These are phyloP conservation scores for Siphlonurus alternatus DNA, from an alignment of 2,888 invertebrate species.

Conservation along the genomic window DNA sequence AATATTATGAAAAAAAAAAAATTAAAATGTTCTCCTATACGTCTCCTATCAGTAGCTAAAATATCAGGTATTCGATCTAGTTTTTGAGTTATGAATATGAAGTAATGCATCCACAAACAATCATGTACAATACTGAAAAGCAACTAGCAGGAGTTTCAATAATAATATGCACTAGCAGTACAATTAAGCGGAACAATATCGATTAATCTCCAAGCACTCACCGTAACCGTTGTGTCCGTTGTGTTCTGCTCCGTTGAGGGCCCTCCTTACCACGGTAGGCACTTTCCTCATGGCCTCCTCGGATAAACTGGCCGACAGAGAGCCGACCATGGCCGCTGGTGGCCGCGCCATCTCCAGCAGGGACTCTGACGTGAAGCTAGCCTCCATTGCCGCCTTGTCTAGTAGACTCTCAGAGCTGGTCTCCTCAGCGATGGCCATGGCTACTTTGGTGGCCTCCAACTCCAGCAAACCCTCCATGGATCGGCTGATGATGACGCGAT, in stretches of 20 bases:
- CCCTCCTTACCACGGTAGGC: neutral
- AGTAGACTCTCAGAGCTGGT: slow-evolving; percentile 11
- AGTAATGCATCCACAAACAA: no score
- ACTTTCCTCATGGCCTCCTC: neutral
- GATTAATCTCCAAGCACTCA: no score
- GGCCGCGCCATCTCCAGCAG: slow-evolving; percentile 22
- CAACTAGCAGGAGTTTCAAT: no score
- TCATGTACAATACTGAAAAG: no score
- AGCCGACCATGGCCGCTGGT: neutral
- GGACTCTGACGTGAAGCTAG: slow-evolving; percentile 1
- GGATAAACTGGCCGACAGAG: slow-evolving; percentile 27
- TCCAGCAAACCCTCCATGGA: slow-evolving; percentile 33
- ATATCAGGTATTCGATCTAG: no score
- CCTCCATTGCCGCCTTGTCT: slow-evolving; percentile 10
- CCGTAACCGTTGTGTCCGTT: no score
- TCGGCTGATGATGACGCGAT: neutral
- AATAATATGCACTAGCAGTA: no score
- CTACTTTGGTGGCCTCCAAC: slow-evolving; percentile 54
- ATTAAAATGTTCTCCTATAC: no score
- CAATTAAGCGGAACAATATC: no score
- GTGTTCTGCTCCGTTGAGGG: neutral
- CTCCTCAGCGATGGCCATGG: slow-evolving; percentile 14
- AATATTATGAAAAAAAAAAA: no score
- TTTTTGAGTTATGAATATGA: no score
- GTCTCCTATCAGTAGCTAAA: no score